Conservation (phyloP, 2,797 vertebrate species). For the Pampus argenteus region DNA sequence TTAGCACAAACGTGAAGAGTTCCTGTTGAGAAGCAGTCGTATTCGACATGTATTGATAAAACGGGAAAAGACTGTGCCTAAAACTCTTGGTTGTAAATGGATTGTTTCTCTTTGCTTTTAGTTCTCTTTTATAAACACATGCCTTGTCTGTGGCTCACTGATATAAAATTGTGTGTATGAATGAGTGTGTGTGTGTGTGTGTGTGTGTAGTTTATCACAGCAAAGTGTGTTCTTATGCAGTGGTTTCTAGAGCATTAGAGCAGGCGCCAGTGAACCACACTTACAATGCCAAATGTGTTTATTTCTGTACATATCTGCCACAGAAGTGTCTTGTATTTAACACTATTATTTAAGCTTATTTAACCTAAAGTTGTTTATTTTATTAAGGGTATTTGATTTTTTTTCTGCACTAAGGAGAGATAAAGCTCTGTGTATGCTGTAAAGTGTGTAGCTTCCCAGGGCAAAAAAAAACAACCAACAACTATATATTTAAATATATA, state of each 20-base stretch:
- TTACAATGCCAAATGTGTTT: constrained; percentile 90
- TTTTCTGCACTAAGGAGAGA: constrained; percentile 88
- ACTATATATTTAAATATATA: constrained; percentile 84
- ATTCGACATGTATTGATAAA: constrained; percentile 91
- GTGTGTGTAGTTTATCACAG: constrained; percentile 73
- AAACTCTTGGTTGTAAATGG: constrained; percentile 87
- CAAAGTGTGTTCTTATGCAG: constrained; percentile 81
- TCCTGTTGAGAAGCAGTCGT: constrained; percentile 85
- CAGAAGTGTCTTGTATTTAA: constrained; percentile 98
- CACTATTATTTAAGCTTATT: constrained; percentile 99
- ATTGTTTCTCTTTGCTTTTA: constrained; percentile 75
- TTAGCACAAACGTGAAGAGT: constrained; percentile 88
- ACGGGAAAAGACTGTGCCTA: constrained; percentile 93
- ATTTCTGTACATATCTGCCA: constrained; percentile 94
- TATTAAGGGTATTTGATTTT: constrained; percentile 81
- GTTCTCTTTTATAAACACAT: constrained; percentile 86
- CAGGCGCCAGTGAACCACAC: constrained; percentile 84
- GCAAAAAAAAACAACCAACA: constrained; percentile 74
- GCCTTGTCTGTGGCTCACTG: constrained; percentile 93
- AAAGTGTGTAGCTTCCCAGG: constrained; percentile 86
- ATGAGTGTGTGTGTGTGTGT: constrained; percentile 46
- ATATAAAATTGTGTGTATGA: constrained; percentile 66
- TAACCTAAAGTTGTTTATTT: constrained; percentile 93
- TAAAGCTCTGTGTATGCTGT: constrained; percentile 87
- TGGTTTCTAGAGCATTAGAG: constrained; percentile 80